Conservation (phyloP, 1,140 invertebrate genomes). For the Heliconius congener region DNA sequence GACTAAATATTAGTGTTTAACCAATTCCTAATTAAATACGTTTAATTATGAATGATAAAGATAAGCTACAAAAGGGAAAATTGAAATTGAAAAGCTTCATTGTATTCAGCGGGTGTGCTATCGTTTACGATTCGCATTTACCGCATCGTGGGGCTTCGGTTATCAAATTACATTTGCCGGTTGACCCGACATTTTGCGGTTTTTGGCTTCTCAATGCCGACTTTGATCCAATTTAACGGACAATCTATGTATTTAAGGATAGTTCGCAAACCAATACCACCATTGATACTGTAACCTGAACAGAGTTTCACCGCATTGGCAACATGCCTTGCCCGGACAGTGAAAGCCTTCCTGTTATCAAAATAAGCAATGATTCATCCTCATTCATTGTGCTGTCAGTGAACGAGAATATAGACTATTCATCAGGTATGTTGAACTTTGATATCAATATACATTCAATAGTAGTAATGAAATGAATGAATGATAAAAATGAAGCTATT, state of each 20-base stretch:
- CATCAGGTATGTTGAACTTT: constrained; percentile 29
- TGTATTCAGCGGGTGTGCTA: constrained; percentile 5
- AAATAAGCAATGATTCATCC: constrained; percentile 37
- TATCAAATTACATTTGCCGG: constrained; percentile 46
- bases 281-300: constrained; percentile 37
- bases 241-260: constrained; percentile 38
- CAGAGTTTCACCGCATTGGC: constrained; percentile 16
- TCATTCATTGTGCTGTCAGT: constrained; percentile 30
- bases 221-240: constrained; percentile 42
- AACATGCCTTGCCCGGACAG: constrained; percentile 38
- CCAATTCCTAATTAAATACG: neutral
- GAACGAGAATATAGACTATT: constrained; percentile 22
- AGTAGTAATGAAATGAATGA: too few relatives aligned
- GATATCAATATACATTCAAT: neutral
- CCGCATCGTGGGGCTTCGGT: constrained; percentile 43
- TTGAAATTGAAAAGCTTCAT: constrained; percentile 10
- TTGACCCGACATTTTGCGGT: constrained; percentile 46
- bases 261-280: constrained; percentile 22
- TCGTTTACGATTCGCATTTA: constrained; percentile 20
- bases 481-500: neutral
- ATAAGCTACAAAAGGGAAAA: neutral
- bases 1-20: neutral
- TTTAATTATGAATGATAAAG: neutral
- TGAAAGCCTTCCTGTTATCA: constrained; percentile 38
- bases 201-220: constrained; percentile 47